Conservation (phyloP, 2,113 vertebrate species). For the Calidris pugnax region DNA sequence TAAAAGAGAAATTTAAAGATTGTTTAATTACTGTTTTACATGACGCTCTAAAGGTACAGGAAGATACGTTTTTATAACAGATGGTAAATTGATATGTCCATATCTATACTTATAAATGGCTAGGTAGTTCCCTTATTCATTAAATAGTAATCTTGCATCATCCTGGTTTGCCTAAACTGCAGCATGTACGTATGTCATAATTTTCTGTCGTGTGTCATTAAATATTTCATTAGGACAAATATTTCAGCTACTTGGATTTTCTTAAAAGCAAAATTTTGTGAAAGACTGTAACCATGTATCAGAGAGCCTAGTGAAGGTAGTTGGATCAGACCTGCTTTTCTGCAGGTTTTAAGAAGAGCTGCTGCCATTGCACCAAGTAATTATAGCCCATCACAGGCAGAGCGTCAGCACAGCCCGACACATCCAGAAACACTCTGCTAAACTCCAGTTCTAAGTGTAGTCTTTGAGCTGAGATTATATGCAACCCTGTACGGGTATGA, state of each 20-base stretch:
- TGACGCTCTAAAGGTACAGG: not conserved
- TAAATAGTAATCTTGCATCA: not conserved
- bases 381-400: not conserved
- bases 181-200: too few species aligned
- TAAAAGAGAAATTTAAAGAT: not conserved
- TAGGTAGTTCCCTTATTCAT: not conserved
- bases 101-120: not conserved
- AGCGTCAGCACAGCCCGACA: too few species aligned
- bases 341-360: not conserved
- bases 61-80: not conserved
- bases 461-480: not conserved
- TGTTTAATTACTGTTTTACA: not conserved
- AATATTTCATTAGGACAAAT: not conserved
- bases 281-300: not conserved
- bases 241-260: not conserved
- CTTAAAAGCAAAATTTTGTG: not conserved
- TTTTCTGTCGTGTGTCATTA: not conserved
- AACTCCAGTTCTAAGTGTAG: not conserved
- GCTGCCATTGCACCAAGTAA: not conserved
- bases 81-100: not conserved
- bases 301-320: fast-evolving
- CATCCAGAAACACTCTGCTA: not conserved
- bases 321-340: not conserved
- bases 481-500: not conserved
- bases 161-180: too few species aligned